These are phyloP conservation scores for Elephantulus edwardii DNA, from an alignment of 2,113 vertebrate genomes.

Conservation along the genomic window DNA sequence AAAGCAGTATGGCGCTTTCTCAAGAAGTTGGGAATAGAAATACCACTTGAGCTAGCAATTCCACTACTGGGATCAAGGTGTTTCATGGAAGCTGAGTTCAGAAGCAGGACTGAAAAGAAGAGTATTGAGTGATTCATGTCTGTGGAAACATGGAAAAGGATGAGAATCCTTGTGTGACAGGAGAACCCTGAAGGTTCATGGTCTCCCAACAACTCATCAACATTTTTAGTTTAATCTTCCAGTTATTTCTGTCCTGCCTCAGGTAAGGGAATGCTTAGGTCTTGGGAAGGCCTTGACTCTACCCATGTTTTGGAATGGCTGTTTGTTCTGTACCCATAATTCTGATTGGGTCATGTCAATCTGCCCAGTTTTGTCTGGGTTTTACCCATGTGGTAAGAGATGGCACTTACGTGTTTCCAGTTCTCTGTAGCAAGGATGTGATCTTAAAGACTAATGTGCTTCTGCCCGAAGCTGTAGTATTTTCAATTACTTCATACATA, in stretches of 20 bases:
- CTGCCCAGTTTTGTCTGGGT: not conserved
- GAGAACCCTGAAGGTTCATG: not conserved
- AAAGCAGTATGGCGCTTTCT: no score
- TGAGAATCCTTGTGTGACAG: not conserved
- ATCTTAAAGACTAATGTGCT: no score
- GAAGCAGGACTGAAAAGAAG: not conserved
- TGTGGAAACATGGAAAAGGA: not conserved
- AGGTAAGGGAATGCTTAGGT: not conserved
- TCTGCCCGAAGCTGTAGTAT: no score
- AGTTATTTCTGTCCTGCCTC: not conserved
- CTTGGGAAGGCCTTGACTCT: not conserved
- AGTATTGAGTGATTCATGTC: not conserved
- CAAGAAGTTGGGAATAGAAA: no score
- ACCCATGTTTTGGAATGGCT: not conserved
- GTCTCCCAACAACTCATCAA: not conserved
- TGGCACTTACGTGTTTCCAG: not conserved
- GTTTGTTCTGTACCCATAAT: slow-evolving; percentile 10
- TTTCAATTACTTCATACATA: no score
- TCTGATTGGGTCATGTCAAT: slow-evolving; percentile 5
- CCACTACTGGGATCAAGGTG: no score
- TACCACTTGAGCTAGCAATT: no score
- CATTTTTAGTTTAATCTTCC: not conserved
- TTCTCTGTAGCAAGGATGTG: not conserved
- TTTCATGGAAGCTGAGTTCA: not conserved
- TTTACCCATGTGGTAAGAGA: slow-evolving; percentile 14